Base-by-base conservation (phyloP, 1,140 invertebrate genomes). In the Diabrotica undecimpunctata region DNA sequence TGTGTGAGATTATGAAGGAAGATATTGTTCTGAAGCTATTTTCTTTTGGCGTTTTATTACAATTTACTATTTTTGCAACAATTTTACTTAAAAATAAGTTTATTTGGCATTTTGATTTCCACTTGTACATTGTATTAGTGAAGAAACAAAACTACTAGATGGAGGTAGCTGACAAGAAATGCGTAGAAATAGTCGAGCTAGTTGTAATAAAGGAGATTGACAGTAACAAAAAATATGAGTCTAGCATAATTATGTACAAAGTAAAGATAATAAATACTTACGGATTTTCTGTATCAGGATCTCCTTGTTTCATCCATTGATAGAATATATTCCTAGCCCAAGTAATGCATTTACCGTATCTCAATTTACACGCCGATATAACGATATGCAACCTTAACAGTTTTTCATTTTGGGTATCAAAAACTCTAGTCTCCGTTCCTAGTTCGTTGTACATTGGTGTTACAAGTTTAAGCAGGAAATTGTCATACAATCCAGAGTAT, bases 371-470 rank as follows among this genome's bases (percentile, higher is more conserved):
- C 13, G 73, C 73, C 6, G 69, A 68, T 58, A 72, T 70, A 0
- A 75, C 66, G 5, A 74, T 70, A 7, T 68, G 62, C 59, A 67
- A 66, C 51, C 74, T 65, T 52, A 77, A 55, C 50, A 73, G 62
- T 55, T 72, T 74, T 9, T 75, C 72, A 56, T 75, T 75, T 61
- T 70, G 68, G 4, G 72, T 69, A 14, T 76, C 75, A n/a, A 61
- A 54, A 10, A 51, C 13, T 66, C 65, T 69, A 13, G 72, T 69
- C 10, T 14, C 62, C 4, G 71, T 70, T 25, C 72, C 72, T 50
- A 76, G 56, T 51, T 70, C 67, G 57, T 76, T 67, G 56, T 73
- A 77, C 59, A 71, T 68, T 38, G 68, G 63, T 25, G 55, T 71
- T 9, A 75, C 70, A 37, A 77, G 54, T 59, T 70, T 70, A 10